A percentile compares a stretch with the other conserved stretches of the same genome.
Conservation (phyloP, 2,888 invertebrate species). For the Agonopterix alstromeriana region DNA sequence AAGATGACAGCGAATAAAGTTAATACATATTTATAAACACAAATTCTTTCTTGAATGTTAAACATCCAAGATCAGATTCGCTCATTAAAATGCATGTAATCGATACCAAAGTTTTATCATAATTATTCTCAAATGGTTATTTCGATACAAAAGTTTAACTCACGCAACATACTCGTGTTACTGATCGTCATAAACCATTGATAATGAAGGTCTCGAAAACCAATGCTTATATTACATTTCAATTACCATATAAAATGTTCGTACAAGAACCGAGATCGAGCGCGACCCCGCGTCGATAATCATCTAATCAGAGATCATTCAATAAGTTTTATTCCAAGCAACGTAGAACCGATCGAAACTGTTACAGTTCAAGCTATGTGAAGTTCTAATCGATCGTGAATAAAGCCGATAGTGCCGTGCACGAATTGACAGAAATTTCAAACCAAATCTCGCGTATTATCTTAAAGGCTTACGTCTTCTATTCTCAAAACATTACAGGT, state of each 20-base stretch:
- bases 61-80: slow-evolving; percentile 27
- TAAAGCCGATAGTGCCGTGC: slow-evolving; percentile 39
- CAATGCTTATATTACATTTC: slow-evolving; percentile 69
- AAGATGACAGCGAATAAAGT: slow-evolving; percentile 6
- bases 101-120: slow-evolving; percentile 45
- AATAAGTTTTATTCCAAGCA: slow-evolving; percentile 62
- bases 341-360: slow-evolving; percentile 35
- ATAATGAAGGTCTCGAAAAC: slow-evolving; percentile 56
- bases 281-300: slow-evolving; percentile 67
- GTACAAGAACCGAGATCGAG: slow-evolving; percentile 51
- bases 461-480: slow-evolving; percentile 42
- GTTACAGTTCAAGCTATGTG: slow-evolving; percentile 23
- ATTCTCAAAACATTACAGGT: slow-evolving; percentile 43
- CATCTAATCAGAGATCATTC: slow-evolving; percentile 74
- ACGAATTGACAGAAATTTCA: slow-evolving; percentile 36
- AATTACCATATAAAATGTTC: slow-evolving; percentile 73
- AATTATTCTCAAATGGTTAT: slow-evolving; percentile 44
- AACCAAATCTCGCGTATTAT: slow-evolving; percentile 58
- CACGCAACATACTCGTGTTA: slow-evolving; percentile 27
- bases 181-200: slow-evolving; percentile 46
- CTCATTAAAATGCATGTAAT: slow-evolving; percentile 58
- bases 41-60: neutral
- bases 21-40: slow-evolving; percentile 2
- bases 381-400: slow-evolving; percentile 25
- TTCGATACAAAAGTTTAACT: slow-evolving; percentile 29